A percentile compares a stretch with the other conserved stretches of the same genome.
Evolutionary conservation across 2,888 invertebrate genomes (phyloP).

Genomic region (Calameuta pallipes): DNA sequence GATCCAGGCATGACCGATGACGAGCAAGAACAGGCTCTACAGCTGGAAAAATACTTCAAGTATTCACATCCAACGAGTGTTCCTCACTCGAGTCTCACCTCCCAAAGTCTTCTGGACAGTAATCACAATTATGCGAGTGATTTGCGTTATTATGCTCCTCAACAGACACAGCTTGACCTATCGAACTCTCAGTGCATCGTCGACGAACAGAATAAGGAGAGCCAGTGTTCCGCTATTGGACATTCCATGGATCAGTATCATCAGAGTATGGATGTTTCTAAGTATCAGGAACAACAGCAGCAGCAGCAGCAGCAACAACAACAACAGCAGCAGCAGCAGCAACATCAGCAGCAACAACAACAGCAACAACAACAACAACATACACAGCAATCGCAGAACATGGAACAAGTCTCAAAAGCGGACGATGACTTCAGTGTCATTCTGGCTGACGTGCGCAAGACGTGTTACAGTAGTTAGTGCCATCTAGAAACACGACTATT

Average conservation of each 20-base stretch:
- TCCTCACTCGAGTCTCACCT: conserved; percentile 52
- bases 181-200: conserved; percentile 59
- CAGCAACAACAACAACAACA: conserved; percentile 35
- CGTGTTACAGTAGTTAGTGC: conserved; percentile 80
- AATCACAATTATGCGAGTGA: conserved; percentile 70
- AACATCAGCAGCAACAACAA: conserved; percentile 32
- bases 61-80: conserved; percentile 46
- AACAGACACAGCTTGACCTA: conserved; percentile 58
- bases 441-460: conserved; percentile 87
- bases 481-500: too few relatives aligned
- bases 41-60: conserved; percentile 63
- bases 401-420: conserved; percentile 71
- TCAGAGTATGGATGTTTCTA: conserved; percentile 55
- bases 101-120: conserved; percentile 66
- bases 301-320: conserved; percentile 34
- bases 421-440: conserved; percentile 92
- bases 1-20: conserved; percentile 49
- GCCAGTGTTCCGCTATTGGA: conserved; percentile 49
- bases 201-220: conserved; percentile 54
- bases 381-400: conserved; percentile 40
- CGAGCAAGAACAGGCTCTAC: conserved; percentile 57
- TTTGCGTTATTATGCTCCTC: conserved; percentile 60
- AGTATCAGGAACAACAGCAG: conserved; percentile 57
- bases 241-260: conserved; percentile 62
- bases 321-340: conserved; percentile 33